Evolutionary conservation across 1,140 invertebrate genomes (phyloP).

Genomic region (Penaeus indicus): DNA sequence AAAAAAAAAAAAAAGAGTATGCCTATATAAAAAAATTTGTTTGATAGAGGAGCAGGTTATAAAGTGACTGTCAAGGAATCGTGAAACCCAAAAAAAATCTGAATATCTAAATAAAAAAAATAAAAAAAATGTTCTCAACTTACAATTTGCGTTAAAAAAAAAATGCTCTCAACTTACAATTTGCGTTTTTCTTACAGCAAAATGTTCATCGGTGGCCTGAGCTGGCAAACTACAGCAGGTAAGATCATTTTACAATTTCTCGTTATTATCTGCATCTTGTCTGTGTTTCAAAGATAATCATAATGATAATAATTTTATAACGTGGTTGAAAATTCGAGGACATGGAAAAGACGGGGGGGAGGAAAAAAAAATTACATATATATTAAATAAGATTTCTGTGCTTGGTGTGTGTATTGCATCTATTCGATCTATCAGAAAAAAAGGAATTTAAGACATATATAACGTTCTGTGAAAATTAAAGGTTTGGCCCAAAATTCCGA

Average conservation of each 20-base stretch:
- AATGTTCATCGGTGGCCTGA: slow-evolving; percentile 99
- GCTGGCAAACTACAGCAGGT: slow-evolving; percentile 99
- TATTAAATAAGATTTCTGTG: too few species aligned
- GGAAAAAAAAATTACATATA: too few species aligned
- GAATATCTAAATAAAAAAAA: slow-evolving; percentile 18
- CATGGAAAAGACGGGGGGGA: too few species aligned
- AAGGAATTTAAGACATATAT: too few species aligned
- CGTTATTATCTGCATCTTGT: too few species aligned
- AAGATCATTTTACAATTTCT: slow-evolving; percentile 71
- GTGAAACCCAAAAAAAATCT: not conserved
- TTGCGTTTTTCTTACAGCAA: slow-evolving; percentile 86
- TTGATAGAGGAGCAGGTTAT: slow-evolving; percentile 2
- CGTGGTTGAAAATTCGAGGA: too few species aligned
- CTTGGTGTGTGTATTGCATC: too few species aligned
- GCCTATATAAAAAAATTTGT: not conserved
- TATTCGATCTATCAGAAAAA: too few species aligned
- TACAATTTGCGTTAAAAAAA: slow-evolving; percentile 71
- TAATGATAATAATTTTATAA: too few species aligned
- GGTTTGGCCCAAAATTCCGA: too few species aligned
- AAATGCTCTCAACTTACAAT: slow-evolving; percentile 37
- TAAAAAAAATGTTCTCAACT: not conserved
- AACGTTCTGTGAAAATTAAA: too few species aligned
- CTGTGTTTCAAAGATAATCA: too few species aligned
- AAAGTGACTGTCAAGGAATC: slow-evolving; percentile 1
- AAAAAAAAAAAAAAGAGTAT: not conserved